A percentile compares a stretch with the other conserved stretches of the same genome.
phyloP scores from a whole-genome alignment of 92 coral and sea anemone species.

The Heteractis magnifica region DNA sequence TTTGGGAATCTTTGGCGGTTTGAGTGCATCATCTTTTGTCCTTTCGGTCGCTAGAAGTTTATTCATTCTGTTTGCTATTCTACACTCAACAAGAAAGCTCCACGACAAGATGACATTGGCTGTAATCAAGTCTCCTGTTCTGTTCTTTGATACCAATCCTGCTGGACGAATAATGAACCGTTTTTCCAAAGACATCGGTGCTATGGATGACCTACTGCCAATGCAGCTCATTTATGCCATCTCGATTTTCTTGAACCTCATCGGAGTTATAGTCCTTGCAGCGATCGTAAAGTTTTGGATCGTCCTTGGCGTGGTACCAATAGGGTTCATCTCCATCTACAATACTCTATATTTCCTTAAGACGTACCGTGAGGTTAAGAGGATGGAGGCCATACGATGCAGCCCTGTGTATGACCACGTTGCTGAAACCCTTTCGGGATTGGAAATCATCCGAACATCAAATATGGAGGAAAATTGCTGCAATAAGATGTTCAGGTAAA shows the following conservation, averaged over 20 bases:
- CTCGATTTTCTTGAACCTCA: slow-evolving; percentile 34
- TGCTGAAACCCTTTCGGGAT: background rate
- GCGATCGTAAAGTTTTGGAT: slow-evolving; percentile 41
- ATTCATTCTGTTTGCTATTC: slow-evolving; percentile 17
- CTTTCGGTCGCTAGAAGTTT: slow-evolving; percentile 15
- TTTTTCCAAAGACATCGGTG: slow-evolving; percentile 55
- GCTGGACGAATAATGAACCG: slow-evolving; percentile 63
- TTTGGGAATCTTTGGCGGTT: slow-evolving; percentile 44
- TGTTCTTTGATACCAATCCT: slow-evolving; percentile 66
- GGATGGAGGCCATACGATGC: too few species aligned
- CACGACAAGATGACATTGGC: slow-evolving; percentile 59
- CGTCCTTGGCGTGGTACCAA: background rate
- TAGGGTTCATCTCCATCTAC: background rate
- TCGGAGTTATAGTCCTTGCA: slow-evolving; percentile 48
- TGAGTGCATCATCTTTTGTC: slow-evolving; percentile 37
- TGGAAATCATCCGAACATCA: background rate
- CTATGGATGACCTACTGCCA: slow-evolving; percentile 55
- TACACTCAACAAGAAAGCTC: slow-evolving; percentile 53
- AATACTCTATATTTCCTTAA: background rate
- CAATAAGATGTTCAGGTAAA: background rate
- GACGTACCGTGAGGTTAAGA: background rate
- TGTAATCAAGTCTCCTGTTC: slow-evolving; percentile 57
- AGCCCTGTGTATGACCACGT: background rate
- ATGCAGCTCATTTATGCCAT: slow-evolving; percentile 29
- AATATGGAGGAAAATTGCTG: background rate